These are phyloP conservation scores for Dromas ardeola DNA, from an alignment of 2,113 vertebrate genomes.

Conservation along the genomic window DNA sequence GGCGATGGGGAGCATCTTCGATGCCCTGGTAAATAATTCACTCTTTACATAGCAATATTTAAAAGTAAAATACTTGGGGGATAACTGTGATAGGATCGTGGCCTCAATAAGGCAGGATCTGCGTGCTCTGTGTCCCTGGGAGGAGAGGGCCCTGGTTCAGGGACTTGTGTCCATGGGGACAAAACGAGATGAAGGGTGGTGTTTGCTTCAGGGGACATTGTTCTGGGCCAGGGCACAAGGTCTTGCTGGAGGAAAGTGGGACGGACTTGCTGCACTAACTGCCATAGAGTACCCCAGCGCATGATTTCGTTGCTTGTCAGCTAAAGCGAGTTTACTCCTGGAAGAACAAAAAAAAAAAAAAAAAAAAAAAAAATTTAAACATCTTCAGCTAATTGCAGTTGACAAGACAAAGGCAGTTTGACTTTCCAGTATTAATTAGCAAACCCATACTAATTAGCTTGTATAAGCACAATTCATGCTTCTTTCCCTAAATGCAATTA, in stretches of 20 bases:
- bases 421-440: slow-evolving; percentile 80
- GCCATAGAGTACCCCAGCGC: background rate
- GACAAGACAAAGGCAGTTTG: slow-evolving; percentile 75
- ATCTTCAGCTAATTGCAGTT: slow-evolving; percentile 71
- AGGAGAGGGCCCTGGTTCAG: background rate
- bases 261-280: background rate
- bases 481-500: slow-evolving; percentile 76
- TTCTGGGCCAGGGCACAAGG: background rate
- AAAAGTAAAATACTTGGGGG: background rate
- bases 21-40: background rate
- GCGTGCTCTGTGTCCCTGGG: background rate
- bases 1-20: background rate
- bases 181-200: background rate
- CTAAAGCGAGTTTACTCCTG: background rate
- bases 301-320: background rate
- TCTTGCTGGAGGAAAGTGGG: background rate
- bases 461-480: slow-evolving; percentile 69
- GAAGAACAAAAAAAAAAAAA: background rate
- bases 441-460: slow-evolving; percentile 74
- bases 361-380: background rate
- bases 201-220: background rate
- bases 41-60: background rate
- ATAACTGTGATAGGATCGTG: background rate
- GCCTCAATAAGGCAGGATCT: background rate
- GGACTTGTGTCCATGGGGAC: background rate